phyloP scores from a whole-genome alignment of 2,888 invertebrate genomes.

The Drosophila cyrtoloma region DNA sequence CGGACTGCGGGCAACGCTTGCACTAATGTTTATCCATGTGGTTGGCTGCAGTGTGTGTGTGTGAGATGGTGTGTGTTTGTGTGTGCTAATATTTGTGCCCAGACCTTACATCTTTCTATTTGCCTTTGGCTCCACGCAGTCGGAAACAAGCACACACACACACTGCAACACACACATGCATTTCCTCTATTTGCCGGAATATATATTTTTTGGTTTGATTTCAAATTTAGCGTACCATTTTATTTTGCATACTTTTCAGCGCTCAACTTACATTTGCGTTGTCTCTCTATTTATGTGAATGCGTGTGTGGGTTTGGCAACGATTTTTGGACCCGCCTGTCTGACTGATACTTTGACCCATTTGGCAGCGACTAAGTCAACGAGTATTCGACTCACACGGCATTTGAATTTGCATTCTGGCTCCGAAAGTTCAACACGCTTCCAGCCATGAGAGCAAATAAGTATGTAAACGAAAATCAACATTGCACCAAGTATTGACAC shows the following conservation, averaged over 20 bases:
- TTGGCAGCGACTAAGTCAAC: conserved; percentile 69
- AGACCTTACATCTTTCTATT: conserved; percentile 63
- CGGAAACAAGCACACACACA: conserved; percentile 32
- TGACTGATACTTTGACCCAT: conserved; percentile 81
- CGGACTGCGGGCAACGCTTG: conserved; percentile 36
- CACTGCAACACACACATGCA: conserved; percentile 22
- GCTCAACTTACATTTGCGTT: conserved; percentile 25
- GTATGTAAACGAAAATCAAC: conserved; percentile 44
- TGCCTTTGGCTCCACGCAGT: conserved; percentile 79
- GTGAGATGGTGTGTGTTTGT: conserved; percentile 35
- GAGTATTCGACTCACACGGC: conserved; percentile 63
- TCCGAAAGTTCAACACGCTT: conserved; percentile 21
- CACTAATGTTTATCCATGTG: conserved; percentile 76
- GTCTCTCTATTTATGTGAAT: conserved; percentile 17
- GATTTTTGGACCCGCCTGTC: conserved; percentile 69
- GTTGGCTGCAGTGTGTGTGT: conserved; percentile 39
- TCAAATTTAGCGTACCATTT: conserved; percentile 75
- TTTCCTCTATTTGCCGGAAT: conserved; percentile 66
- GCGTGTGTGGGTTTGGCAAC: conserved; percentile 71
- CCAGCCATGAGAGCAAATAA: conserved; percentile 44
- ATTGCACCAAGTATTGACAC: conserved; percentile 39
- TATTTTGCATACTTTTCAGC: conserved; percentile 59
- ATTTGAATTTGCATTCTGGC: conserved; percentile 61
- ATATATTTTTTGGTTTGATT: conserved; percentile 67
- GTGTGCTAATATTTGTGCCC: conserved; percentile 67